Evolutionary conservation across 37 sponge, comb jelly and placozoan species (phyloP).

Genomic region (Ianthella basta): DNA sequence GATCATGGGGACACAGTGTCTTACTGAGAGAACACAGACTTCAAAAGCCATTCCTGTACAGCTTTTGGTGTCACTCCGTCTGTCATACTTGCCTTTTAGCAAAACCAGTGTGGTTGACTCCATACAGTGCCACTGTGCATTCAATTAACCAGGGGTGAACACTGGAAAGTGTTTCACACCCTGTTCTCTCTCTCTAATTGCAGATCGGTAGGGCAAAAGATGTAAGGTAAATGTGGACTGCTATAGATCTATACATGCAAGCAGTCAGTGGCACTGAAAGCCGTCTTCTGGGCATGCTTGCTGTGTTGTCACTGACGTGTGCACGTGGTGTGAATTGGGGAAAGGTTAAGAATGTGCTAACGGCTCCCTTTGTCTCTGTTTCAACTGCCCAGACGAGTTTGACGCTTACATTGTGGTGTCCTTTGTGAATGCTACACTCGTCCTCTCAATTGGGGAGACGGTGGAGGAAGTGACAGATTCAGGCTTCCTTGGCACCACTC

Average conservation of each 20-base stretch:
- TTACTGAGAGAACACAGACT: no score
- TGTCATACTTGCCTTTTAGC: no score
- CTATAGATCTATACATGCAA: not conserved
- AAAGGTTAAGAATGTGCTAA: not conserved
- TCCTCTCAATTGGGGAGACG: slow-evolving; percentile 98
- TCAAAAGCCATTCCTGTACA: no score
- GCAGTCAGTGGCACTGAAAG: not conserved
- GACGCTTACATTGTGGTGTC: slow-evolving; percentile 98
- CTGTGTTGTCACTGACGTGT: not conserved
- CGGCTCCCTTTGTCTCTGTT: not conserved
- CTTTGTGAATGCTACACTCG: slow-evolving; percentile 98
- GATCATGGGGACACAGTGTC: no score
- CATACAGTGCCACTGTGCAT: not conserved
- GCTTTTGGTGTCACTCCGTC: not conserved
- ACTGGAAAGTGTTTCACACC: slow-evolving; percentile 36
- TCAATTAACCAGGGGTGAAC: slow-evolving; percentile 21
- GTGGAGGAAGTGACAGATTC: slow-evolving; percentile 99
- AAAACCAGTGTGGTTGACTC: not conserved
- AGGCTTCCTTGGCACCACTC: slow-evolving; percentile 97
- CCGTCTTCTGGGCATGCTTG: not conserved
- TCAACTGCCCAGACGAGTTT: slow-evolving; percentile 76
- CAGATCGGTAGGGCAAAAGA: not conserved
- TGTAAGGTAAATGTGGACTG: not conserved
- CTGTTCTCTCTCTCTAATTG: slow-evolving; percentile 9
- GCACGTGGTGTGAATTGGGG: not conserved